Evolutionary conservation across 2,797 vertebrate species (phyloP), one percentile per base, ranked within the genome.

Genomic region (Paratrypauchen microcephalus): DNA sequence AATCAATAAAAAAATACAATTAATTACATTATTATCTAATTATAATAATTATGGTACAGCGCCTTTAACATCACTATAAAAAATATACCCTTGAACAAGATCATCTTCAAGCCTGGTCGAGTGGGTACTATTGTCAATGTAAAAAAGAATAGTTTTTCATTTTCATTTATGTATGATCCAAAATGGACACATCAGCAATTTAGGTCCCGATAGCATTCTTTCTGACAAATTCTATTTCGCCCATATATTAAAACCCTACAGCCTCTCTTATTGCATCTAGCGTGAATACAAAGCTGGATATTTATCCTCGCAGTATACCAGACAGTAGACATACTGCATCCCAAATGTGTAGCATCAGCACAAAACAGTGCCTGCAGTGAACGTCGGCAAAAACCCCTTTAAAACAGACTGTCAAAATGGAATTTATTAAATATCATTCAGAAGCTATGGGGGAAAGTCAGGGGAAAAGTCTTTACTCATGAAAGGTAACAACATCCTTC

Each of bases 301-400:
- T 67, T 66, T 54, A 6, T 56, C 24, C 52, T 64, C 19, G 19
- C 28, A 60, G 5, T 66, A n/a, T 23, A 56, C 5, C 1, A 69
- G n/a, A 54, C 26, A 48, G 7, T 36, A 36, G 67, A 54, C 28
- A 67, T 47, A 55, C 65, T 65, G 45, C 55, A 57, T 30, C 3
- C 60, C 65, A 71, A 41, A 61, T 65, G 65, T 65, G 39, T 73
- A 47, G 50, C 62, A 18, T 41, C 18, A 50, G 23, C 52, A 13
- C 32, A 59, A 59, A 55, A 66, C 50, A 66, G 21, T 50, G 66
- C 39, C 23, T 56, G 13, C 39, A 39, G 32, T 47, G 47, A 36
- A 16, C 11, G 5, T 28, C n/a, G 26, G 50, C 50, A 45, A 58
- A 48, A 47, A 47, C 52, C 28, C 48, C 54, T 24, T 63, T 21